Percentiles rank a stretch among this genome's conserved stretches.
phyloP scores from a whole-genome alignment of 2,113 vertebrate genomes.

The Cololabis saira region DNA sequence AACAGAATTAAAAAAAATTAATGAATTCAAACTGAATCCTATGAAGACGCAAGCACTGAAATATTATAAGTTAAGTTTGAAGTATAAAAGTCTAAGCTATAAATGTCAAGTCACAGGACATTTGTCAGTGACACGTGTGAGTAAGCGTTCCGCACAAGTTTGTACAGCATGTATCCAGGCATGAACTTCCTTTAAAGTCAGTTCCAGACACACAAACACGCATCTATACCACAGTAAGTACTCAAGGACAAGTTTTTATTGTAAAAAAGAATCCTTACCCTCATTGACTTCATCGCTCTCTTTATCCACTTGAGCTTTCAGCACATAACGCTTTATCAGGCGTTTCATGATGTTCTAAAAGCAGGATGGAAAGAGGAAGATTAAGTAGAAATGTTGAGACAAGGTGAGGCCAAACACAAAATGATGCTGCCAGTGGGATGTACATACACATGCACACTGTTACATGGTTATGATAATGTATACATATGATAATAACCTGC shows the following conservation, averaged over 20 bases:
- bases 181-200: no score
- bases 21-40: no score
- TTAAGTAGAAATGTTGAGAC: constrained; percentile 18
- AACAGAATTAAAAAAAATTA: no score
- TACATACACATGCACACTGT: not conserved
- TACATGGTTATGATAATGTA: not conserved
- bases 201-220: no score
- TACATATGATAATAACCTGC: no score
- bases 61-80: no score
- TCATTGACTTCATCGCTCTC: constrained; percentile 98
- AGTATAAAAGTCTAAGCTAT: not conserved
- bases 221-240: no score
- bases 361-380: constrained; percentile 35
- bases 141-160: no score
- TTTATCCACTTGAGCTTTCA: constrained; percentile 96
- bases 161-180: no score
- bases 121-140: no score
- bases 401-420: constrained; percentile 20
- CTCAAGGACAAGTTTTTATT: not conserved
- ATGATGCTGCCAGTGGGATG: not conserved
- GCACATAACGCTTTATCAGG: constrained; percentile 94
- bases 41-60: no score
- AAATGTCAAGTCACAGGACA: no score
- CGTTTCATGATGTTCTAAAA: constrained; percentile 97
- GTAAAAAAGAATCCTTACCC: constrained; percentile 81